phyloP scores from a whole-genome alignment of 2,797 vertebrate species.

The Coilia nasus region DNA sequence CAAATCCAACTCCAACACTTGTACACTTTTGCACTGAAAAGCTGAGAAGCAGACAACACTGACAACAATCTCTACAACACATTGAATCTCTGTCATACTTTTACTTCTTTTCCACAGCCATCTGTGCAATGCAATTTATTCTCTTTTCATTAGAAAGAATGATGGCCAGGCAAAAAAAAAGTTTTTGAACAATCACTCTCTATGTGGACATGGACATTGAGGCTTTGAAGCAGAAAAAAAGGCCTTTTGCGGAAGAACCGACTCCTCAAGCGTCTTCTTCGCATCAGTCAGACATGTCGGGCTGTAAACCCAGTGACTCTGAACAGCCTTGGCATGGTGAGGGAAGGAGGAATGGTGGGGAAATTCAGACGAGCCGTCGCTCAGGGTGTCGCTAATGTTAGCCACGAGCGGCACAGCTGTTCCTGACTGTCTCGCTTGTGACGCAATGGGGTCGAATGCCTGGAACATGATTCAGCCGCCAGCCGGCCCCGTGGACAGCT shows the following conservation, averaged over 20 bases:
- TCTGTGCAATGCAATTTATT: too few species aligned
- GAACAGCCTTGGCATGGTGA: not conserved
- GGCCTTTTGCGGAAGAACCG: not conserved
- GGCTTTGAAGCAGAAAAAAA: not conserved
- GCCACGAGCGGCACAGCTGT: constrained; percentile 9
- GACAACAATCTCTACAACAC: too few species aligned
- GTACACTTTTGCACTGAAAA: too few species aligned
- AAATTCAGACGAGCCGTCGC: not conserved
- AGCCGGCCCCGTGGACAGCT: not conserved
- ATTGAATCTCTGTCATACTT: too few species aligned
- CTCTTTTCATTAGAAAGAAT: too few species aligned
- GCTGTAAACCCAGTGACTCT: not conserved
- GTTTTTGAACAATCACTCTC: not conserved
- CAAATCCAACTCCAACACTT: too few species aligned
- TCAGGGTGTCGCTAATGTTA: constrained; percentile 9
- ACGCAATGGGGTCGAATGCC: constrained; percentile 15
- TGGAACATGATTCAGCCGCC: constrained; percentile 22
- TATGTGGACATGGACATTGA: not conserved
- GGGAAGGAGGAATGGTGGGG: not conserved
- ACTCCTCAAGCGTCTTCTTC: not conserved
- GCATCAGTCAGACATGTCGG: not conserved
- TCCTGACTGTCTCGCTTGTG: constrained; percentile 18
- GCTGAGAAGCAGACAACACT: too few species aligned
- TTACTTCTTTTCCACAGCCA: too few species aligned
- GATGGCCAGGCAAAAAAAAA: not conserved